These are phyloP conservation scores for Periphyllus acericola DNA, from an alignment of 2,888 invertebrate species.

Conservation along the genomic window DNA sequence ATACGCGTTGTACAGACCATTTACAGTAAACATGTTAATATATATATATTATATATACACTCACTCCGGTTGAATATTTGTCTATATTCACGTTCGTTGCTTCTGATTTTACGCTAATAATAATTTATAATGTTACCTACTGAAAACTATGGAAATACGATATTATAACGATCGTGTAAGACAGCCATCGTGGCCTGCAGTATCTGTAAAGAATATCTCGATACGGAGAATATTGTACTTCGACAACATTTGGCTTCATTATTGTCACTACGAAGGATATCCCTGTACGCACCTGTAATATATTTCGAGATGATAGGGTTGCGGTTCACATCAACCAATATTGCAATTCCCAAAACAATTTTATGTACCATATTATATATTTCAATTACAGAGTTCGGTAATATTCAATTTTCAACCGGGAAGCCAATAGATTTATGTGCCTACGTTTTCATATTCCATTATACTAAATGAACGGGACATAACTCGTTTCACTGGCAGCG, in stretches of 20 bases:
- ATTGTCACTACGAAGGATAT: not conserved
- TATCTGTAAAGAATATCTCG: not conserved
- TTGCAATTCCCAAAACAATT: constrained; percentile 38
- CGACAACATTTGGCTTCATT: not conserved
- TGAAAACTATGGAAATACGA: too few relatives aligned
- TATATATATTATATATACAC: too few relatives aligned
- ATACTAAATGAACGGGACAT: constrained; percentile 49
- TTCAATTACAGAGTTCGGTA: constrained; percentile 44
- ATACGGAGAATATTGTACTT: not conserved
- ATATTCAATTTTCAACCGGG: constrained; percentile 58
- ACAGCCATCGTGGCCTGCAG: not conserved
- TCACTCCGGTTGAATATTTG: too few relatives aligned
- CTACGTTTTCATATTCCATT: constrained; percentile 50
- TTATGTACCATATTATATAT: constrained; percentile 49
- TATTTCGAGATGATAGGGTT: not conserved
- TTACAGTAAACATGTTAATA: too few relatives aligned
- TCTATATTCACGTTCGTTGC: too few relatives aligned
- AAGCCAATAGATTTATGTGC: constrained; percentile 41
- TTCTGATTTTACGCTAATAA: too few relatives aligned
- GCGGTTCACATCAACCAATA: constrained; percentile 1
- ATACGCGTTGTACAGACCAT: too few relatives aligned
- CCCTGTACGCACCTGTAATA: not conserved
- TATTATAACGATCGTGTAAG: too few relatives aligned
- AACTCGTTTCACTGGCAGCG: constrained; percentile 29
- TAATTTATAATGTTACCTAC: too few relatives aligned